A percentile compares a stretch with the other conserved stretches of the same genome.
Evolutionary conservation across 2,797 vertebrate species (phyloP).

Genomic region (Pitangus sulphuratus): DNA sequence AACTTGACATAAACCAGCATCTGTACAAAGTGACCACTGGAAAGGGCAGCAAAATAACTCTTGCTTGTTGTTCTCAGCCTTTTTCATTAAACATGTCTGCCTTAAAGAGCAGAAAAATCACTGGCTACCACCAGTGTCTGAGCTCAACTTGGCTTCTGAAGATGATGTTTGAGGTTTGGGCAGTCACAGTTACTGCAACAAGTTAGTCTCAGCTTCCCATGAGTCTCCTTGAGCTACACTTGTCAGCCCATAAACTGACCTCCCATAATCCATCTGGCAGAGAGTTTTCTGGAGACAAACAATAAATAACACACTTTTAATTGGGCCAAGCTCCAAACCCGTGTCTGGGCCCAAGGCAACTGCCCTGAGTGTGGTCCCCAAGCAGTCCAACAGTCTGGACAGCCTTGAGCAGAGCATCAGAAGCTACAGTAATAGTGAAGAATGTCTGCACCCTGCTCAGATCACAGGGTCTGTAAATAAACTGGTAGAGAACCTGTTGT

Average conservation of each 20-base stretch:
- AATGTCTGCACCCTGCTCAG: background rate
- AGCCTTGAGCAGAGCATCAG: background rate
- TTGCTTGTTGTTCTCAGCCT: background rate
- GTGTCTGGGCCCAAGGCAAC: background rate
- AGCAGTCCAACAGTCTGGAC: background rate
- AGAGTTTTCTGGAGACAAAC: background rate
- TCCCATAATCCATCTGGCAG: background rate
- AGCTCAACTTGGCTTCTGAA: background rate
- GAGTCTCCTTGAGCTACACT: background rate
- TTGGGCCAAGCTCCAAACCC: background rate
- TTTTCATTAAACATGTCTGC: background rate
- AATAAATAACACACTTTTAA: background rate
- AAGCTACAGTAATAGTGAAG: rapidly evolving
- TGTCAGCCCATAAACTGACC: background rate
- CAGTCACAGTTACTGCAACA: background rate
- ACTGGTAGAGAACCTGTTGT: background rate
- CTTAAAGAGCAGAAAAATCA: background rate
- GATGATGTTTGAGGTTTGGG: background rate
- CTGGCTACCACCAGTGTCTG: background rate
- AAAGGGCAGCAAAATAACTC: background rate
- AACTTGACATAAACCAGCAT: background rate
- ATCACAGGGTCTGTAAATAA: background rate
- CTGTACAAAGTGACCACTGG: background rate
- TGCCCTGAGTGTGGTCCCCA: background rate
- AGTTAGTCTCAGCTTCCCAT: background rate